Evolutionary conservation across 1,140 invertebrate genomes (phyloP).

Genomic region (Drosophila lini): DNA sequence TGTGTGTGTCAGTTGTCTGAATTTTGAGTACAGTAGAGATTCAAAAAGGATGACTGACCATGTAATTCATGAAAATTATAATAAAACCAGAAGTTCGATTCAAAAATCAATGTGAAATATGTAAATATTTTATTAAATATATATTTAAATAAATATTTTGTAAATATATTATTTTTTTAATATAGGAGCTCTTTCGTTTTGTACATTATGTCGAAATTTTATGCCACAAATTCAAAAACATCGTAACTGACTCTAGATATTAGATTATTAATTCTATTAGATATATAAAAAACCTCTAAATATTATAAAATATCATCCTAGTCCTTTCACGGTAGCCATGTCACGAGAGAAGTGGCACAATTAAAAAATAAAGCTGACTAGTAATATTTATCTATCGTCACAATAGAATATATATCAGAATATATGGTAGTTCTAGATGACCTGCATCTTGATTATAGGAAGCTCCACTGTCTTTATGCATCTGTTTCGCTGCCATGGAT

Average conservation of each 20-base stretch:
- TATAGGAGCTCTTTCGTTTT: no score
- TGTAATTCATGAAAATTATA: neutral
- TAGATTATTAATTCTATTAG: neutral
- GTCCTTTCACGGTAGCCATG: neutral
- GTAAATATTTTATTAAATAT: no score
- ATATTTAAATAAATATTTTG: no score
- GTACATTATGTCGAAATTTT: neutral
- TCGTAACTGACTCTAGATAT: neutral
- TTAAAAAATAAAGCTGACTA: no score
- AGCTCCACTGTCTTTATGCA: slow-evolving; percentile 28
- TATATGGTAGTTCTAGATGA: neutral
- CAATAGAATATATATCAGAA: no score
- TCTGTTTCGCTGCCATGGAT: slow-evolving; percentile 50
- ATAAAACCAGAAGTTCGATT: neutral
- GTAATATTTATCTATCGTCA: neutral
- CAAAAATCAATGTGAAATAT: no score
- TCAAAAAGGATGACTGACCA: neutral
- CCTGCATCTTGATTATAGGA: neutral
- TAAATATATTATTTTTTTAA: no score
- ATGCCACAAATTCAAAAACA: neutral
- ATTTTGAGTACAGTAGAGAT: slow-evolving; percentile 17
- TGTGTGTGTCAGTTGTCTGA: slow-evolving; percentile 18
- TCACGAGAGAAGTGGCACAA: neutral
- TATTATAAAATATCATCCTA: neutral
- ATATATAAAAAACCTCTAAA: no score